phyloP scores from a whole-genome alignment of 2,888 invertebrate genomes.

The Busseola fusca region DNA sequence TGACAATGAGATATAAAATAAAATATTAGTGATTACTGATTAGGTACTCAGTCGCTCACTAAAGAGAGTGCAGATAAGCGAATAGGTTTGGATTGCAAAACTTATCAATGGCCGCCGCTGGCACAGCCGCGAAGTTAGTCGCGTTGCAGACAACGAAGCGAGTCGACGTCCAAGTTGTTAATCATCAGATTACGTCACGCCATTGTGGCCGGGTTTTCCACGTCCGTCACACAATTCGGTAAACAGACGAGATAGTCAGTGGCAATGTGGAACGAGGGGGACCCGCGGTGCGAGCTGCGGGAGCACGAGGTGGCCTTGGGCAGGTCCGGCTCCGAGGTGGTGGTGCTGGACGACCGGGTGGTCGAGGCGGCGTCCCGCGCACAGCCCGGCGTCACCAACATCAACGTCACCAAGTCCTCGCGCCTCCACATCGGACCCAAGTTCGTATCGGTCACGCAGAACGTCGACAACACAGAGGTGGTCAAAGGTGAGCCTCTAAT shows the following conservation, averaged over 20 bases:
- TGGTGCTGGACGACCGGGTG: slow-evolving; percentile 67
- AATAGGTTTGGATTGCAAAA: slow-evolving; percentile 50
- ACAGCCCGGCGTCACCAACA: slow-evolving; percentile 69
- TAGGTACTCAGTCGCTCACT: slow-evolving; percentile 21
- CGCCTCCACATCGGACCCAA: slow-evolving; percentile 81
- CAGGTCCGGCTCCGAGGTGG: slow-evolving; percentile 70
- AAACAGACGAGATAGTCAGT: slow-evolving; percentile 53
- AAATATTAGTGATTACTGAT: slow-evolving; percentile 33
- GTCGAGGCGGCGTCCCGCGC: slow-evolving; percentile 63
- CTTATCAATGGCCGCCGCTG: slow-evolving; percentile 48
- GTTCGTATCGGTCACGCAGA: slow-evolving; percentile 80
- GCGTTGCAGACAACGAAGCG: slow-evolving; percentile 65
- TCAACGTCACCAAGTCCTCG: slow-evolving; percentile 78
- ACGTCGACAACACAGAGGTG: slow-evolving; percentile 80
- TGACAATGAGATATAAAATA: slow-evolving; percentile 24
- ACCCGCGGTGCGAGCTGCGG: slow-evolving; percentile 57
- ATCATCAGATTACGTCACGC: slow-evolving; percentile 63
- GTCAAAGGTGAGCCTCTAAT: slow-evolving; percentile 78
- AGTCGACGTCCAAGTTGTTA: slow-evolving; percentile 65
- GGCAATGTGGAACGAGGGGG: slow-evolving; percentile 70
- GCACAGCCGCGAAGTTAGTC: slow-evolving; percentile 69
- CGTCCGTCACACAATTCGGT: slow-evolving; percentile 43
- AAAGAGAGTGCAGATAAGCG: slow-evolving; percentile 59
- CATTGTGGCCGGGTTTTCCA: slow-evolving; percentile 60
- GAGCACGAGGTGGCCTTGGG: slow-evolving; percentile 61